A percentile compares a stretch with the other conserved stretches of the same genome.
phyloP scores from a whole-genome alignment of 1,140 invertebrate genomes.

The Lysiphlebus fabarum region DNA sequence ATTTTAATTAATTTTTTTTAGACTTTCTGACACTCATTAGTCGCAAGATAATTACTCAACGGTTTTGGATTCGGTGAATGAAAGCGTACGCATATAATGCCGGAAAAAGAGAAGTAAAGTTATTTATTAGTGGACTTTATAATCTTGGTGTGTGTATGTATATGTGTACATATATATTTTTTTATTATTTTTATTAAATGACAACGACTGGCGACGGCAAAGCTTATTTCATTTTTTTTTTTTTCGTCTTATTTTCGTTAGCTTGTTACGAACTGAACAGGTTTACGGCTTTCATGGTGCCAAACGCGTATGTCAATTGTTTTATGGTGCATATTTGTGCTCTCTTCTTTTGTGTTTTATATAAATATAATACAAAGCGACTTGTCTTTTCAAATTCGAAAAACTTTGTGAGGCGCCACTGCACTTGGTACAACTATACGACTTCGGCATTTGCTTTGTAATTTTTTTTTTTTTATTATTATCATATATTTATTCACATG shows the following conservation, averaged over 20 bases:
- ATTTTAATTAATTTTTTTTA: too few relatives aligned
- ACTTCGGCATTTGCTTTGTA: too few relatives aligned
- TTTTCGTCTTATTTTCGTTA: too few relatives aligned
- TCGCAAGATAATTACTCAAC: constrained; percentile 8
- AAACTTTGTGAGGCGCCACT: constrained; percentile 3
- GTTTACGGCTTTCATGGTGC: constrained; percentile 29
- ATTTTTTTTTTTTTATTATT: too few relatives aligned
- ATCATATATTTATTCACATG: too few relatives aligned
- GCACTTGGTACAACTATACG: neutral
- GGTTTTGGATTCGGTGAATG: neutral
- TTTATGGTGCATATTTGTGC: constrained; percentile 26
- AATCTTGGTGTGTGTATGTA: neutral
- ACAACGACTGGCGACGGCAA: neutral
- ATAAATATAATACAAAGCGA: neutral
- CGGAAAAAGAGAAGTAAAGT: constrained; percentile 2
- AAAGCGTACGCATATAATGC: neutral
- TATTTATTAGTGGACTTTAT: constrained; percentile 7
- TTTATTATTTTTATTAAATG: too few relatives aligned
- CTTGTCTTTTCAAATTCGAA: constrained; percentile 11
- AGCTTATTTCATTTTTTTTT: too few relatives aligned
- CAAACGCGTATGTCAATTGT: constrained; percentile 32
- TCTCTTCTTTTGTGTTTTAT: constrained; percentile 14
- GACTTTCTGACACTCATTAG: constrained; percentile 4
- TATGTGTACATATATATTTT: too few relatives aligned
- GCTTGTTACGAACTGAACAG: constrained; percentile 23